A percentile compares a stretch with the other conserved stretches of the same genome.
Evolutionary conservation across 2,888 invertebrate genomes (phyloP).

Genomic region (Gastracanthus pulcherrimus): DNA sequence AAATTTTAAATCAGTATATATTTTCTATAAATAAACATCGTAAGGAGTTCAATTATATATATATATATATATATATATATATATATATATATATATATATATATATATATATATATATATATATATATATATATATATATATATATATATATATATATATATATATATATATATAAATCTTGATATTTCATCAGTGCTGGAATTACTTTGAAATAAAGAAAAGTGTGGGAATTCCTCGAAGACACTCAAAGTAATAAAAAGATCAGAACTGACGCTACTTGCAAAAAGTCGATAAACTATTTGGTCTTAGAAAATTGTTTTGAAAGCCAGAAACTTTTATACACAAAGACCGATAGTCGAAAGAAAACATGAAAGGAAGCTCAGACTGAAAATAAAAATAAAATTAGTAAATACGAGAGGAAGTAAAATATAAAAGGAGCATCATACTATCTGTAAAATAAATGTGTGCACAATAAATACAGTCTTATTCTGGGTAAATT

Average conservation of each 20-base stretch:
- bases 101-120: too few species aligned
- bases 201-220: background rate
- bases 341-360: background rate
- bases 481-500: too few species aligned
- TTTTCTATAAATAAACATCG: too few species aligned
- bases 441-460: background rate
- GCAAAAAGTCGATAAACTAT: constrained; percentile 33
- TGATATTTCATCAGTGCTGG: background rate
- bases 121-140: too few species aligned
- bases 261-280: constrained; percentile 4
- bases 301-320: constrained; percentile 39
- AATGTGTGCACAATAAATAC: too few species aligned
- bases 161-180: background rate
- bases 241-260: background rate
- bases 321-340: constrained; percentile 34
- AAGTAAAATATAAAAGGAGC: background rate
- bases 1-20: too few species aligned
- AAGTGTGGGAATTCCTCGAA: background rate
- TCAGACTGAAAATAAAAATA: background rate
- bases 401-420: background rate
- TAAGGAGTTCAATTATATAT: too few species aligned
- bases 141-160: background rate
- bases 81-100: too few species aligned
- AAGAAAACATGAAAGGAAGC: background rate
- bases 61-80: too few species aligned